Evolutionary conservation across 2,113 vertebrate genomes (phyloP).

Genomic region (Podarcis muralis): DNA sequence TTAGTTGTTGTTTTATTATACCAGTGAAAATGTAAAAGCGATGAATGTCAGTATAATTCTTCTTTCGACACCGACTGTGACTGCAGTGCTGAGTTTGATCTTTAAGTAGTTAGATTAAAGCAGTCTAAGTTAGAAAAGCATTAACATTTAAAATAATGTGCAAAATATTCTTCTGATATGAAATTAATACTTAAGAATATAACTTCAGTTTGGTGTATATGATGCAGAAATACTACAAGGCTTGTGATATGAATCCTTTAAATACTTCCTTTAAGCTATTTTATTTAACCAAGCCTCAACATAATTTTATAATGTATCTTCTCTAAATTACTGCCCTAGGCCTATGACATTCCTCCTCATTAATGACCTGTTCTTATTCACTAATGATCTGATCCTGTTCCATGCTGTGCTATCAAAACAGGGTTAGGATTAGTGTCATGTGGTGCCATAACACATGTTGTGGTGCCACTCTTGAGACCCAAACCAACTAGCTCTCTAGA

Average conservation of each 20-base stretch:
- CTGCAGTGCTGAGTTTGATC: conserved; percentile 2
- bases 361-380: background rate
- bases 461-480: background rate
- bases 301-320: background rate
- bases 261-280: background rate
- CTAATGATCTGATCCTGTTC: background rate
- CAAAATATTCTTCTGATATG: conserved; percentile 3
- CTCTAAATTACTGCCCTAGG: background rate
- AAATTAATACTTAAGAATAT: background rate
- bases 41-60: background rate
- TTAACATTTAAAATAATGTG: conserved; percentile 26
- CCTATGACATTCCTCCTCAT: background rate
- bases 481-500: background rate
- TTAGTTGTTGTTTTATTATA: conserved; percentile 9
- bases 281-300: background rate
- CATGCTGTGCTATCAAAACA: background rate
- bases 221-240: background rate
- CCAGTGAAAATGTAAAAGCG: background rate
- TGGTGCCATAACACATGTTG: background rate
- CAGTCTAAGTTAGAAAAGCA: background rate
- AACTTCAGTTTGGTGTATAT: background rate
- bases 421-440: background rate
- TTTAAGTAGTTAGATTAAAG: background rate
- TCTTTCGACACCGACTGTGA: background rate
- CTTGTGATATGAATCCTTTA: background rate